phyloP scores from a whole-genome alignment of 2,888 invertebrate species.

The Hemaris fuciformis region DNA sequence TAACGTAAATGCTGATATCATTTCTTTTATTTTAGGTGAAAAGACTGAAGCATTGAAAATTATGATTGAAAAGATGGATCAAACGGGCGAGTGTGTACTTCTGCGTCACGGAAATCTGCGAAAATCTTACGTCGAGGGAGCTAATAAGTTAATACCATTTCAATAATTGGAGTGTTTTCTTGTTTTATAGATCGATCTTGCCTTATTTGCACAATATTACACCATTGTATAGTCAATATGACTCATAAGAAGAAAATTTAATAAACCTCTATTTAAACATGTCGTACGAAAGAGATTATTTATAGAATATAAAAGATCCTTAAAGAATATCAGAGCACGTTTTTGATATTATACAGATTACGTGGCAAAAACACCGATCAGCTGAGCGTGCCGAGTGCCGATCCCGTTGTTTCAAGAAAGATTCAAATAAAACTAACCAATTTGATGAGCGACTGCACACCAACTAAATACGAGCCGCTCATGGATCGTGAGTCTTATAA shows the following conservation, averaged over 20 bases:
- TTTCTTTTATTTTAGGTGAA: conserved; percentile 38
- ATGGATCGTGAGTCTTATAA: conserved; percentile 49
- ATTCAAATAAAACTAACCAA: conserved; percentile 62
- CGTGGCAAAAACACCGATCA: conserved; percentile 58
- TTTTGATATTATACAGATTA: conserved; percentile 39
- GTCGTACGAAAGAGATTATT: too few relatives aligned
- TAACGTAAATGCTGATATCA: neutral
- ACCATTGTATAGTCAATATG: too few relatives aligned
- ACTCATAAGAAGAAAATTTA: too few relatives aligned
- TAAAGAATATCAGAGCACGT: too few relatives aligned
- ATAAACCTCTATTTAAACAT: too few relatives aligned
- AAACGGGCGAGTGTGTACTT: conserved; percentile 45
- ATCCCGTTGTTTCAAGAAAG: conserved; percentile 65
- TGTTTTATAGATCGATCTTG: too few relatives aligned
- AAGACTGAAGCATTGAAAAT: conserved; percentile 56
- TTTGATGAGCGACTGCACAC: conserved; percentile 45
- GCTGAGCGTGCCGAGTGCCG: conserved; percentile 44
- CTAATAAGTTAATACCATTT: conserved; percentile 44
- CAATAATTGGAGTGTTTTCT: neutral
- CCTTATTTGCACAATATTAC: too few relatives aligned
- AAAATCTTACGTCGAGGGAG: conserved; percentile 57
- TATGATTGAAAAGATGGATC: conserved; percentile 49
- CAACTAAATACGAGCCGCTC: conserved; percentile 38
- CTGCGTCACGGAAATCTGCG: conserved; percentile 62
- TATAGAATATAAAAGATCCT: too few relatives aligned